Evolutionary conservation across 2,797 vertebrate species (phyloP).

Genomic region (Anguilla obscura): DNA sequence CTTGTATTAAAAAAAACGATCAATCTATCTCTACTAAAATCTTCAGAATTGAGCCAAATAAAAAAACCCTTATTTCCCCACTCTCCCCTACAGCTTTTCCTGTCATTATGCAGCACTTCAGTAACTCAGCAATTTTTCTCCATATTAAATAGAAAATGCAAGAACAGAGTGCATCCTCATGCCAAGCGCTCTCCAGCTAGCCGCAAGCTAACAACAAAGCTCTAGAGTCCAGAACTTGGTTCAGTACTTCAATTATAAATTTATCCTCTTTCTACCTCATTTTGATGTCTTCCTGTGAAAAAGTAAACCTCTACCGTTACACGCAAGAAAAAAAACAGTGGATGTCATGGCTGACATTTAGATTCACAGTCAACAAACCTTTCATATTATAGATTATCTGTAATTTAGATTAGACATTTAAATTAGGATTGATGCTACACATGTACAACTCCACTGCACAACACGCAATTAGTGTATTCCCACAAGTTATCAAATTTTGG

Average conservation of each 20-base stretch:
- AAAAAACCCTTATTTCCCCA: too few relatives aligned
- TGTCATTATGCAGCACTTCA: not conserved
- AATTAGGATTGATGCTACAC: not conserved
- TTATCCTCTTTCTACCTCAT: not conserved
- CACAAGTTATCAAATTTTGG: not conserved
- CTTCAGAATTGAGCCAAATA: too few relatives aligned
- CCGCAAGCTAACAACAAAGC: not conserved
- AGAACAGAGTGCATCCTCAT: not conserved
- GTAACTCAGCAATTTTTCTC: not conserved
- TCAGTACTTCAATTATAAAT: not conserved
- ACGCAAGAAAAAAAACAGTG: not conserved
- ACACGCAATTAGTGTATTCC: not conserved
- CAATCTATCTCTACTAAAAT: too few relatives aligned
- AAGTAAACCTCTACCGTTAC: not conserved
- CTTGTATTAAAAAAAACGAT: too few relatives aligned
- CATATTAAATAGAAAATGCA: not conserved
- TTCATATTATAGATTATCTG: not conserved
- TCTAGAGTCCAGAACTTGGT: not conserved
- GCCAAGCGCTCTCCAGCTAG: not conserved
- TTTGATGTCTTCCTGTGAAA: not conserved
- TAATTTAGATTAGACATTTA: not conserved
- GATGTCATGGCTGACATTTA: not conserved
- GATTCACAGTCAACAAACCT: not conserved
- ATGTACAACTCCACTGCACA: not conserved
- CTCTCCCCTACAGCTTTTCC: not conserved